phyloP scores from a whole-genome alignment of 2,113 vertebrate genomes.

The Paraplagusia blochii region DNA sequence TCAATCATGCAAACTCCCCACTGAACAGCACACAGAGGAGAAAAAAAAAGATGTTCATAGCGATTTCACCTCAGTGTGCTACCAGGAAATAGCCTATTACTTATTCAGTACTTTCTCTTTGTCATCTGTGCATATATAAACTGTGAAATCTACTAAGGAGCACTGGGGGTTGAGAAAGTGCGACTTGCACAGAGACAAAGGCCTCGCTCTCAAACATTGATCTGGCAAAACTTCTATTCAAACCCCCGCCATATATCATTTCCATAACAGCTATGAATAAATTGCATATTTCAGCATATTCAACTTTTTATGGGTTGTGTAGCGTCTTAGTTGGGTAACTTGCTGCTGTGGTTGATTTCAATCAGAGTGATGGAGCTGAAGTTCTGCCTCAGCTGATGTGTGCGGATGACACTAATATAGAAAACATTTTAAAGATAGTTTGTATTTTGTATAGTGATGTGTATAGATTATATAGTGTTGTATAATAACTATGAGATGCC shows the following conservation, averaged over 20 bases:
- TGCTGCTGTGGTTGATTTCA: constrained; percentile 26
- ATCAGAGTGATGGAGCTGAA: background rate
- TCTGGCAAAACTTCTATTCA: constrained; percentile 70
- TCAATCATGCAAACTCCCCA: constrained; percentile 55
- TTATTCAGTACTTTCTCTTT: constrained; percentile 74
- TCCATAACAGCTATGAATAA: constrained; percentile 57
- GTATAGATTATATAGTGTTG: no score
- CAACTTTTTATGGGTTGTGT: constrained; percentile 33
- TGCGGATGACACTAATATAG: no score
- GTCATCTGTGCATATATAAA: constrained; percentile 76
- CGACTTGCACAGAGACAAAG: constrained; percentile 60
- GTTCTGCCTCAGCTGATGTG: background rate
- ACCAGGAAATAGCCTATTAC: constrained; percentile 74
- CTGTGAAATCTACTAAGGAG: constrained; percentile 62
- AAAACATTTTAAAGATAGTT: no score
- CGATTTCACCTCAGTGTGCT: constrained; percentile 74
- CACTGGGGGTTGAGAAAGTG: constrained; percentile 56
- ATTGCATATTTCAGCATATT: constrained; percentile 51
- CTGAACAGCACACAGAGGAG: constrained; percentile 56
- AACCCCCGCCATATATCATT: constrained; percentile 48
- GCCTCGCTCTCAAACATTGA: constrained; percentile 63
- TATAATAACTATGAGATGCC: no score
- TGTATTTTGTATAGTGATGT: no score
- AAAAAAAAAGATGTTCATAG: constrained; percentile 61
- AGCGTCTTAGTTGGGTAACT: constrained; percentile 25